These are phyloP conservation scores for Eulemur rubriventer DNA, from an alignment of 2,797 vertebrate genomes.

Conservation along the genomic window DNA sequence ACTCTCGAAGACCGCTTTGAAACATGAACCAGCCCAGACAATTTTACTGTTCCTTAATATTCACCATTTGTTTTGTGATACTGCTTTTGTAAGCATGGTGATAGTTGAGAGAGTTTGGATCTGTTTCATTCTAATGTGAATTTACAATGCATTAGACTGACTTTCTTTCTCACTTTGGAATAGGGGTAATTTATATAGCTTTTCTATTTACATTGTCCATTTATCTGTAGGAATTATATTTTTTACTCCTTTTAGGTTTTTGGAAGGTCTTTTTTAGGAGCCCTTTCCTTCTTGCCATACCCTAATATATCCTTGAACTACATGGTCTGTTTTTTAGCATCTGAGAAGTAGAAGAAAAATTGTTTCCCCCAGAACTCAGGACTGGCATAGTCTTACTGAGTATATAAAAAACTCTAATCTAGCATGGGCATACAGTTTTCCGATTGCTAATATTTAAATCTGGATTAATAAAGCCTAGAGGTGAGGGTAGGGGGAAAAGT, in stretches of 20 bases:
- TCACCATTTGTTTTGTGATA: not conserved
- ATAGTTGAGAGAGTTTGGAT: not conserved
- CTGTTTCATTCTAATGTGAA: not conserved
- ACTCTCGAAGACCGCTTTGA: not conserved
- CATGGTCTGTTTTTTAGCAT: not conserved
- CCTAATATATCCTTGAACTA: not conserved
- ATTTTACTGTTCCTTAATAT: not conserved
- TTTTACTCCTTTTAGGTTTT: not conserved
- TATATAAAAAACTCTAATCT: not conserved
- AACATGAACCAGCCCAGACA: not conserved
- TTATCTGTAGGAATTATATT: not conserved
- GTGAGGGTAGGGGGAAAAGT: not conserved
- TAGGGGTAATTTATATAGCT: not conserved
- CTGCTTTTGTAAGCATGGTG: not conserved
- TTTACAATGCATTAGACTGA: not conserved
- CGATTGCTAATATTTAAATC: not conserved
- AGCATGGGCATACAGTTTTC: not conserved
- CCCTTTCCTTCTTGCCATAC: not conserved
- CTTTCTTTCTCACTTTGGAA: conserved; percentile 26
- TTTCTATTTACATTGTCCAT: not conserved
- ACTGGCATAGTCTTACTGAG: not conserved
- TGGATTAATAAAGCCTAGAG: not conserved
- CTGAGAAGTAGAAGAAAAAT: not conserved
- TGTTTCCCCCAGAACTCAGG: not conserved
- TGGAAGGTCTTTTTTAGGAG: not conserved